A percentile compares a stretch with the other conserved stretches of the same genome.
Conservation (phyloP, 2,888 invertebrate genomes). For the Hydroisotoma schaefferi region DNA sequence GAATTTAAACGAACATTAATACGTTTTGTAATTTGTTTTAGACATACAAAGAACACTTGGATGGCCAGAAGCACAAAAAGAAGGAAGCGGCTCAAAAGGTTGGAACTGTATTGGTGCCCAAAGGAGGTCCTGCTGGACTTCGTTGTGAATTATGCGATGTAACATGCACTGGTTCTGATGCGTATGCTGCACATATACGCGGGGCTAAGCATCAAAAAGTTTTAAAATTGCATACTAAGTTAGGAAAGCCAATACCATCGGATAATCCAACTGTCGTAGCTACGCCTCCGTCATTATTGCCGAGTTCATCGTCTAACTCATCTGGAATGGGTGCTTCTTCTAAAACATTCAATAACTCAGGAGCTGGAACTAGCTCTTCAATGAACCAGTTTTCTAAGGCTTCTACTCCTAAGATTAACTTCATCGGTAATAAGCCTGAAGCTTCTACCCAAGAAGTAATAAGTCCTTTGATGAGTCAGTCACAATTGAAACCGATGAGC, state of each 20-base stretch:
- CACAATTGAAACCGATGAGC: slow-evolving; percentile 2
- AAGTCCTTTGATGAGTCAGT: background rate
- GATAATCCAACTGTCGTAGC: slow-evolving; percentile 85
- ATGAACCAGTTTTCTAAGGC: slow-evolving; percentile 14
- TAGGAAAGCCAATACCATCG: slow-evolving; percentile 96
- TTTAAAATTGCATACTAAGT: slow-evolving; percentile 89
- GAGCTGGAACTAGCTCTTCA: slow-evolving; percentile 48
- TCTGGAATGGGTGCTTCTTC: background rate
- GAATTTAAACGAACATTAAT: too few relatives aligned
- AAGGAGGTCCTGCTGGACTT: slow-evolving; percentile 56
- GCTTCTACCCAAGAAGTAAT: slow-evolving; percentile 10
- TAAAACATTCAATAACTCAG: slow-evolving; percentile 37
- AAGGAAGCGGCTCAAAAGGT: slow-evolving; percentile 84
- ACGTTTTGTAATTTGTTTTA: slow-evolving; percentile 1
- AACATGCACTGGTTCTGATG: slow-evolving; percentile 96
- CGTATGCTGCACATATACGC: slow-evolving; percentile 95
- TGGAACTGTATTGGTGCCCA: slow-evolving; percentile 61
- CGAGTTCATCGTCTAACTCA: slow-evolving; percentile 10
- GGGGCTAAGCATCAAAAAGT: slow-evolving; percentile 98
- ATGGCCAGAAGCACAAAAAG: slow-evolving; percentile 98
- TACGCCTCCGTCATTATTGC: slow-evolving; percentile 50
- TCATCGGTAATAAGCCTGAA: slow-evolving; percentile 63
- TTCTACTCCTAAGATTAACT: slow-evolving; percentile 72
- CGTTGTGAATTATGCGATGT: slow-evolving; percentile 98
- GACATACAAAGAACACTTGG: slow-evolving; percentile 92